These are phyloP conservation scores for Clarias platycephalus DNA, from an alignment of 2,797 vertebrate species.

Conservation along the genomic window DNA sequence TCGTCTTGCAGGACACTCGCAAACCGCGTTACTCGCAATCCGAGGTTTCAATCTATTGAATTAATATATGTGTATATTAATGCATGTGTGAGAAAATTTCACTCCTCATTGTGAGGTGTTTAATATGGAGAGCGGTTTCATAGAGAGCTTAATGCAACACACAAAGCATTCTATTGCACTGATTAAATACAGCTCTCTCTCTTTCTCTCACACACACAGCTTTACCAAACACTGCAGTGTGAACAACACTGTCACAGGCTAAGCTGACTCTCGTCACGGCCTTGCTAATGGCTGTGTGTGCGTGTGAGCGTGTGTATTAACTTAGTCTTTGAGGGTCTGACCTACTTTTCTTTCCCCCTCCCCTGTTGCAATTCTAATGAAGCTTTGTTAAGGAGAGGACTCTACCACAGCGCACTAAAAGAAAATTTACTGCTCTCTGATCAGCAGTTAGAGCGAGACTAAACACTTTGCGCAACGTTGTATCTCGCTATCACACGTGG, in stretches of 20 bases:
- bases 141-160: conserved; percentile 26
- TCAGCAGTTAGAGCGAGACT: conserved; percentile 28
- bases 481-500: not conserved
- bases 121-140: conserved; percentile 39
- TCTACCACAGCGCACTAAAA: conserved; percentile 32
- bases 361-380: conserved; percentile 48
- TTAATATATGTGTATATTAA: not conserved
- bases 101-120: not conserved
- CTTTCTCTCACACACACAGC: conserved; percentile 12
- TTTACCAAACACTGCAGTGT: conserved; percentile 34
- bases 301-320: not conserved
- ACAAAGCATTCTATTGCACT: conserved; percentile 39
- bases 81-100: not conserved
- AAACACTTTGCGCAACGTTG: not conserved
- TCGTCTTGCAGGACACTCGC: no score
- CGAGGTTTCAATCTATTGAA: not conserved
- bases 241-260: conserved; percentile 40
- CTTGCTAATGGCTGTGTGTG: conserved; percentile 38
- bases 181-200: conserved; percentile 35
- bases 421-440: conserved; percentile 8
- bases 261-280: conserved; percentile 37
- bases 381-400: conserved; percentile 45
- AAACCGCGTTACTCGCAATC: no score
- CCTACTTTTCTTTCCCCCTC: conserved; percentile 47
- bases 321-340: conserved; percentile 47